phyloP scores from a whole-genome alignment of 2,113 vertebrate species.

The Dipodomys merriami region DNA sequence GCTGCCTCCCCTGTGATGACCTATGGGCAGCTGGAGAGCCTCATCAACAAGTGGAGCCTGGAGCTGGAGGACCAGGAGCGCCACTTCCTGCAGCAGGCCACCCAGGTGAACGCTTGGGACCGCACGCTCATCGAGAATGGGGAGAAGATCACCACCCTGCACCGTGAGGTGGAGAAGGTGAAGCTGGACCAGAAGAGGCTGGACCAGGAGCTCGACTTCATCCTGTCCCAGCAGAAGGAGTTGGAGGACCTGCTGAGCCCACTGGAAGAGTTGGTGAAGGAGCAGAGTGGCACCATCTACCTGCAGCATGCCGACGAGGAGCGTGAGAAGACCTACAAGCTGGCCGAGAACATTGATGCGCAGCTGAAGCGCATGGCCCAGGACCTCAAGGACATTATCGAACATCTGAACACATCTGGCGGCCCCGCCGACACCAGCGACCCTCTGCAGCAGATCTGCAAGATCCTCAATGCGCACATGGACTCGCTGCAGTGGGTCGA shows the following conservation, averaged over 20 bases:
- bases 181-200: conserved; percentile 97
- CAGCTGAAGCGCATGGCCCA: conserved; percentile 98
- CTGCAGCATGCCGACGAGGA: conserved; percentile 98
- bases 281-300: conserved; percentile 97
- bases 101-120: conserved; percentile 98
- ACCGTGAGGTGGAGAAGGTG: conserved; percentile 98
- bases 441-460: conserved; percentile 99
- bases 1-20: conserved; percentile 89
- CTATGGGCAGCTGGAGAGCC: conserved; percentile 94
- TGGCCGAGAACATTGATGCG: conserved; percentile 97
- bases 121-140: conserved; percentile 94
- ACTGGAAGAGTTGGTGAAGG: conserved; percentile 95
- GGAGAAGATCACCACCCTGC: conserved; percentile 95
- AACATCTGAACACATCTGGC: conserved; percentile 94
- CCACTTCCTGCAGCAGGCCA: conserved; percentile 97
- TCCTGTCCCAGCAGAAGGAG: conserved; percentile 98
- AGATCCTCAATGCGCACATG: conserved; percentile 98
- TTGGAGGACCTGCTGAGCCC: conserved; percentile 95
- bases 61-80: conserved; percentile 98
- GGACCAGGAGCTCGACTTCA: conserved; percentile 98
- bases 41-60: conserved; percentile 99
- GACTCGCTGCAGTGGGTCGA: conserved; percentile 98
- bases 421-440: conserved; percentile 94
- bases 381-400: conserved; percentile 97
- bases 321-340: conserved; percentile 94